phyloP scores from a whole-genome alignment of 2,113 vertebrate species.

The Tinamus guttatus region DNA sequence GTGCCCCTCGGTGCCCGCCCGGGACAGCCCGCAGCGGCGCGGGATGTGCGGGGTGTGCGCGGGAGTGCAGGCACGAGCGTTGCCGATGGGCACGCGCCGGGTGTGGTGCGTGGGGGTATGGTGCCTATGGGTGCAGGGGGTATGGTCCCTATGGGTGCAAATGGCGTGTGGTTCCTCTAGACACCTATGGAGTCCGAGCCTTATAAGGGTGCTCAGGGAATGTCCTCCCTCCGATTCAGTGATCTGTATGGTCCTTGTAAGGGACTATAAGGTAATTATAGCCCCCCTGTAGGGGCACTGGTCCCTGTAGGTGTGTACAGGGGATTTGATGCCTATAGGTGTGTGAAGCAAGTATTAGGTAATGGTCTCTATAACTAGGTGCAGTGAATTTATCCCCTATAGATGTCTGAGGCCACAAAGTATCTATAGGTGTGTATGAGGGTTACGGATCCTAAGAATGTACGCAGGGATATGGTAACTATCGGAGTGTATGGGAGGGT shows the following conservation, averaged over 20 bases:
- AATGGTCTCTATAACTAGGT: rapidly evolving
- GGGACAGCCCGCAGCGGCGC: neutral
- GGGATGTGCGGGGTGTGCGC: neutral
- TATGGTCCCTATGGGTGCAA: neutral
- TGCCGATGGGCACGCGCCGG: rapidly evolving
- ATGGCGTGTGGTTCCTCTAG: neutral
- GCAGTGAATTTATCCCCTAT: neutral
- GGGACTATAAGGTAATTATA: rapidly evolving
- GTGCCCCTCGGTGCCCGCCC: neutral
- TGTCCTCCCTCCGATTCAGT: no score
- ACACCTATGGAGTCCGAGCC: no score
- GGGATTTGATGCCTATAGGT: neutral
- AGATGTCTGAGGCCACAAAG: neutral
- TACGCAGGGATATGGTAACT: rapidly evolving
- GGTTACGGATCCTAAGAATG: no score
- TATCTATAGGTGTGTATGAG: neutral
- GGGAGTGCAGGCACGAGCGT: rapidly evolving
- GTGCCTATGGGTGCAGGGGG: neutral
- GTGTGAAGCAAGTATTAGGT: neutral
- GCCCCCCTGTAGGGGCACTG: no score
- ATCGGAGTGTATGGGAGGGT: rapidly evolving
- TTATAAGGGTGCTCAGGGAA: neutral
- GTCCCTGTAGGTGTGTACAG: no score
- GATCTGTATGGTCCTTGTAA: no score
- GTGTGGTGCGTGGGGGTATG: neutral